Evolutionary conservation across 2,888 invertebrate species (phyloP).

Genomic region (Piscicola geometra): DNA sequence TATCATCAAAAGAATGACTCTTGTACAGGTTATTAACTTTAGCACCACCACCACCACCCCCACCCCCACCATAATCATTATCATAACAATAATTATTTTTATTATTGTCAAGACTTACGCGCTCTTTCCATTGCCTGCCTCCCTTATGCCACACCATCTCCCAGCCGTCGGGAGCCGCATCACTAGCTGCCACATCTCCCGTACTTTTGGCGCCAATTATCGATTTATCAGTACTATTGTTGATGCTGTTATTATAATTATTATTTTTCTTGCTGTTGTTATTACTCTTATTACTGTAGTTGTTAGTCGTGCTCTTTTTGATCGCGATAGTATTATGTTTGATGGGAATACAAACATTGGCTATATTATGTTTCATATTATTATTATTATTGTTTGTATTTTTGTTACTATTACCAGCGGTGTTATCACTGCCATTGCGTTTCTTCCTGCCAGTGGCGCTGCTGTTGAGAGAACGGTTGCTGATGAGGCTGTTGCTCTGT

Average conservation of each 20-base stretch:
- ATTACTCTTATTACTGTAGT: background rate
- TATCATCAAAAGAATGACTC: constrained; percentile 6
- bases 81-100: background rate
- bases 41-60: background rate
- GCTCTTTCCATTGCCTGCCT: constrained; percentile 4
- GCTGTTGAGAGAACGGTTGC: background rate
- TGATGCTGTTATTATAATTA: background rate
- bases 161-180: constrained; percentile 15
- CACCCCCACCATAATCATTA: background rate
- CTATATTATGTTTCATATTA: background rate
- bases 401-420: background rate
- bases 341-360: background rate
- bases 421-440: background rate
- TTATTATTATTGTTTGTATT: background rate
- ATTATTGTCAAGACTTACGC: constrained; percentile 3
- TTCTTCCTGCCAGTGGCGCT: background rate
- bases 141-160: constrained; percentile 18
- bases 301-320: background rate
- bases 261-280: background rate
- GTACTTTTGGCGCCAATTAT: background rate
- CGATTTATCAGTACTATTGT: background rate
- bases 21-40: background rate
- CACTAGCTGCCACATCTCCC: background rate
- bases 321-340: background rate
- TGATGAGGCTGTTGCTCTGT: background rate